Evolutionary conservation across 1,140 invertebrate species (phyloP), one percentile per base, ranked within the genome.

Genomic region (Daktulosphaira vitifoliae): DNA sequence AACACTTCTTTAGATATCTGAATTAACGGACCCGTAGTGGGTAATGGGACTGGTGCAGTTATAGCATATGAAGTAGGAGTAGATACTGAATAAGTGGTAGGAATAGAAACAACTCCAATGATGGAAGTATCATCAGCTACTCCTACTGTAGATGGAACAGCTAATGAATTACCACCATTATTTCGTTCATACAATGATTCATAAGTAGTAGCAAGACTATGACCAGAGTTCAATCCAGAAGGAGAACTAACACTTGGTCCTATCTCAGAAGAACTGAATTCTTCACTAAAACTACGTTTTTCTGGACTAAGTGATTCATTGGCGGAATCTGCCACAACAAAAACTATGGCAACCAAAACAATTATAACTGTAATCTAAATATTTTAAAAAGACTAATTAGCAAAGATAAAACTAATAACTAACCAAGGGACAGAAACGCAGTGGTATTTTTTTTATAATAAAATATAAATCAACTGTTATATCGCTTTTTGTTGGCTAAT

Each of bases 321-420:
- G 38, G 15, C 4, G n/a, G 20, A 44, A 16, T 48, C 56, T n/a
- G 56, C 56, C 42, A 38, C n/a, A 11, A 16, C 56, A 13, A 62
- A 25, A 25, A 39, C 56, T 33, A 48, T 39, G 42, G 13, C 56
- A 16, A 26, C 56, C 13, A 48, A 22, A 33, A 11, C 42, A 5
- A 62, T 25, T 29, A 62, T 29, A 62, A 25, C 42, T 62, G 56
- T 46, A 8, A 25, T 48, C 56, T 62, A 13, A 62, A 50, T 18
- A 26, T 5, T 25, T 25, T 2, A 50, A 26, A 20, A 48, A 5
- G 20, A 48, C 11, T 33, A n/a, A n/a, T n/a, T n/a, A n/a, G n/a
- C n/a, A n/a, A n/a, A n/a, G n/a, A n/a, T n/a, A n/a, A n/a, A n/a
- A n/a, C n/a, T n/a, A n/a, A n/a, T n/a, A n/a, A n/a, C n/a, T n/a